Conservation (phyloP, 2,113 vertebrate species). For the Anhinga rufa region DNA sequence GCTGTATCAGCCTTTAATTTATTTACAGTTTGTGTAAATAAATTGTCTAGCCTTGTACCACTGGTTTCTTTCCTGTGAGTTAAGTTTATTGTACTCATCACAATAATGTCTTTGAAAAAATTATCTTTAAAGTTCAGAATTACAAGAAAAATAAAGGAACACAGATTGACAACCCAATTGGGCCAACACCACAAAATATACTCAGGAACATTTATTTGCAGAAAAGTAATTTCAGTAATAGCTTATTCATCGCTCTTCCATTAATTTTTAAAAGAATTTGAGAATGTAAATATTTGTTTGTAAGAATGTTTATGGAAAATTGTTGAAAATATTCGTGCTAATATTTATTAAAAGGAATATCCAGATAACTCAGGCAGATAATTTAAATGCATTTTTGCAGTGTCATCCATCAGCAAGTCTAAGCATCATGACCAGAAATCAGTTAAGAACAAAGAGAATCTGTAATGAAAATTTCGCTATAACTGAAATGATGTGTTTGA, state of each 20-base stretch:
- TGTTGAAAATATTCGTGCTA: background rate
- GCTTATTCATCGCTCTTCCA: background rate
- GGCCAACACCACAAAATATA: background rate
- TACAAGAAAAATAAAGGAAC: background rate
- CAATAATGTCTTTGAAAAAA: background rate
- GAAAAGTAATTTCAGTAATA: background rate
- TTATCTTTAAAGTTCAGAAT: background rate
- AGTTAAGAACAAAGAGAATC: background rate
- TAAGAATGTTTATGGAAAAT: background rate
- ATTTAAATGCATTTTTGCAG: background rate
- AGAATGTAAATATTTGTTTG: background rate
- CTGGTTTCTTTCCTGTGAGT: background rate
- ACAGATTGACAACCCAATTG: background rate
- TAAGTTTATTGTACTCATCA: background rate
- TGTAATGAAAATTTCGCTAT: background rate
- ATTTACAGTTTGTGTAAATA: background rate
- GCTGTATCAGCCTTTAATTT: background rate
- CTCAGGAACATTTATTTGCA: background rate
- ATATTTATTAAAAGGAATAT: background rate
- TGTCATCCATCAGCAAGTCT: background rate
- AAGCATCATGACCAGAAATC: background rate
- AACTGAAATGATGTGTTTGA: background rate
- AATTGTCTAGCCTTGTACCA: background rate
- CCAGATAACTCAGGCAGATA: background rate
- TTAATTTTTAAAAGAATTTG: background rate